A percentile compares a stretch with the other conserved stretches of the same genome.
Conservation (phyloP, 2,797 vertebrate genomes). For the Sebastolobus alascanus region DNA sequence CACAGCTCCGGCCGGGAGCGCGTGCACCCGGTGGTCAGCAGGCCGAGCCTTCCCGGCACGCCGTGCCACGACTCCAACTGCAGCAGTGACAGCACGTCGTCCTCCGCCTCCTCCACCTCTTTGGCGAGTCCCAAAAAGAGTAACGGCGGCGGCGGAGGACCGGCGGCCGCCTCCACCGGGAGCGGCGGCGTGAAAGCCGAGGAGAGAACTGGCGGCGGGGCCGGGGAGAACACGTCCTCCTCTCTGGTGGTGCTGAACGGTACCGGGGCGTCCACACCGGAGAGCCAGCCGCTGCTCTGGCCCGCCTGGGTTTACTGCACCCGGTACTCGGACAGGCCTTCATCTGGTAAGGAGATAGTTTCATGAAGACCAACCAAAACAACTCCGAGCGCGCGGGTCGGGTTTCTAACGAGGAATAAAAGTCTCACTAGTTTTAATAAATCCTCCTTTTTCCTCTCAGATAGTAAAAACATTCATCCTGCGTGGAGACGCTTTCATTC, state of each 20-base stretch:
- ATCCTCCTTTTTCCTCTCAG: too few species aligned
- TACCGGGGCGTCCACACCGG: constrained; percentile 81
- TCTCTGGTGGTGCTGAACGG: constrained; percentile 72
- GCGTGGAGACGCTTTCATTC: too few species aligned
- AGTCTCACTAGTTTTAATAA: neutral
- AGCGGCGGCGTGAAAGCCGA: constrained; percentile 56
- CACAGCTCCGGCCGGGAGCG: constrained; percentile 89
- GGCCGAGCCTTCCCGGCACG: constrained; percentile 86
- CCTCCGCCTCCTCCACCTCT: constrained; percentile 75
- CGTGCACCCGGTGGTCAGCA: constrained; percentile 82
- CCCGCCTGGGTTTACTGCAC: constrained; percentile 98
- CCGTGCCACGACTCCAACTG: constrained; percentile 90
- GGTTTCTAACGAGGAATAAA: too few species aligned
- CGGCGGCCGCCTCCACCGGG: constrained; percentile 7
- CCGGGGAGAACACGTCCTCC: constrained; percentile 52
- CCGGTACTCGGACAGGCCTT: constrained; percentile 94
- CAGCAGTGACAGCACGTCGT: constrained; percentile 88
- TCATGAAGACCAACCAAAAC: constrained; percentile 14
- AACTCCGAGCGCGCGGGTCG: too few species aligned
- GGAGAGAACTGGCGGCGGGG: constrained; percentile 47
- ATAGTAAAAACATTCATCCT: too few species aligned
- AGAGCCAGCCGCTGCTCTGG: constrained; percentile 89
- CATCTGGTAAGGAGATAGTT: constrained; percentile 90
- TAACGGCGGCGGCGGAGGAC: constrained; percentile 19
- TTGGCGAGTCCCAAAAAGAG: constrained; percentile 58